Percentiles rank a stretch among this genome's conserved stretches.
phyloP scores from a whole-genome alignment of 2,888 invertebrate species.

The Eristalis arbustorum region DNA sequence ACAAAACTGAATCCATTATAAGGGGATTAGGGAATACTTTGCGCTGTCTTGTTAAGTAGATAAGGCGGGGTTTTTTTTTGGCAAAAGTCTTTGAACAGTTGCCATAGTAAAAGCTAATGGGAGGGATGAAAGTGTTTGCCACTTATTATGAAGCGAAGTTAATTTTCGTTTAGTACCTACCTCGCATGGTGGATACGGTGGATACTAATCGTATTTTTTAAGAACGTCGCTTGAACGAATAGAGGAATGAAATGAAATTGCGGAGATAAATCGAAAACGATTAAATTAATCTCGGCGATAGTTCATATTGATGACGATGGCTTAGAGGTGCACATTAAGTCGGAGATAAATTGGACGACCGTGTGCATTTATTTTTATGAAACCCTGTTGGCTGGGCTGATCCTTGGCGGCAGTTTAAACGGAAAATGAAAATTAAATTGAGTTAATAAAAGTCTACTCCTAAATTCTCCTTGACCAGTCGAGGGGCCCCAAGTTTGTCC shows the following conservation, averaged over 20 bases:
- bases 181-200: background rate
- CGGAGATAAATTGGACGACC: background rate
- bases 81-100: background rate
- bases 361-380: background rate
- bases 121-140: background rate
- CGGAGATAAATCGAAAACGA: background rate
- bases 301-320: background rate
- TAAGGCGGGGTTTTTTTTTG: background rate
- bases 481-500: too few relatives aligned
- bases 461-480: too few relatives aligned
- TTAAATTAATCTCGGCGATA: background rate
- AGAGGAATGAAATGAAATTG: background rate
- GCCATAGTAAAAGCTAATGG: constrained; percentile 6
- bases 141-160: background rate
- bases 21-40: background rate
- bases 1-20: background rate
- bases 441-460: too few relatives aligned
- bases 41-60: background rate
- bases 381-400: background rate
- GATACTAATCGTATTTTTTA: background rate
- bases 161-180: constrained; percentile 11
- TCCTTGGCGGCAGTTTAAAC: background rate
- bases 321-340: background rate
- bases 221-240: background rate
- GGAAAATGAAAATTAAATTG: too few relatives aligned